Evolutionary conservation across 2,113 vertebrate species (phyloP).

Genomic region (Aix galericulata): DNA sequence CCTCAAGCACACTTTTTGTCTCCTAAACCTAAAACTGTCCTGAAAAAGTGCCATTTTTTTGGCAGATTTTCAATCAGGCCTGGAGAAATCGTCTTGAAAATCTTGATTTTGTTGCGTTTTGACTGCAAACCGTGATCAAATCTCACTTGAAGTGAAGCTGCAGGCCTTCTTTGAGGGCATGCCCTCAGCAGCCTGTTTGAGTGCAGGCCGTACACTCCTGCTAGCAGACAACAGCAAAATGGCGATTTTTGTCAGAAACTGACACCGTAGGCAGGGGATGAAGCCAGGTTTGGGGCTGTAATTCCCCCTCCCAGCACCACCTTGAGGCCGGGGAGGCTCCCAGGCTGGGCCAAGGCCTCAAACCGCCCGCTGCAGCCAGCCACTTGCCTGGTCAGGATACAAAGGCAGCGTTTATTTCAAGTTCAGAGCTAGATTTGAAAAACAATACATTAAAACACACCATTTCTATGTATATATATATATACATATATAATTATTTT

Average conservation of each 20-base stretch:
- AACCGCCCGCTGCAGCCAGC: not conserved
- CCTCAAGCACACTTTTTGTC: not conserved
- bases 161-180: not conserved
- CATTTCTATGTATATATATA: not conserved
- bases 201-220: too few species aligned
- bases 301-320: too few species aligned
- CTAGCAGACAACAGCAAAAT: not conserved
- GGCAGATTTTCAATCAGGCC: not conserved
- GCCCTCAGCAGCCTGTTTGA: not conserved
- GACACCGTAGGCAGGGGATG: not conserved
- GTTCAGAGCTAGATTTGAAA: not conserved
- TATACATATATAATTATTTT: not conserved
- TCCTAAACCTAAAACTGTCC: not conserved
- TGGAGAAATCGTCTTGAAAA: not conserved
- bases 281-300: not conserved
- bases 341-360: not conserved
- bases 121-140: not conserved
- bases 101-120: not conserved
- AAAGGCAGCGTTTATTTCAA: slow-evolving; percentile 8
- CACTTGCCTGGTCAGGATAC: not conserved
- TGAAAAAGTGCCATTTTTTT: not conserved
- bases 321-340: too few species aligned
- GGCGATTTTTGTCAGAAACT: not conserved
- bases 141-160: not conserved
- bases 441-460: not conserved